Evolutionary conservation across 2,113 vertebrate genomes (phyloP).

Genomic region (Brachionichthys hirsutus): DNA sequence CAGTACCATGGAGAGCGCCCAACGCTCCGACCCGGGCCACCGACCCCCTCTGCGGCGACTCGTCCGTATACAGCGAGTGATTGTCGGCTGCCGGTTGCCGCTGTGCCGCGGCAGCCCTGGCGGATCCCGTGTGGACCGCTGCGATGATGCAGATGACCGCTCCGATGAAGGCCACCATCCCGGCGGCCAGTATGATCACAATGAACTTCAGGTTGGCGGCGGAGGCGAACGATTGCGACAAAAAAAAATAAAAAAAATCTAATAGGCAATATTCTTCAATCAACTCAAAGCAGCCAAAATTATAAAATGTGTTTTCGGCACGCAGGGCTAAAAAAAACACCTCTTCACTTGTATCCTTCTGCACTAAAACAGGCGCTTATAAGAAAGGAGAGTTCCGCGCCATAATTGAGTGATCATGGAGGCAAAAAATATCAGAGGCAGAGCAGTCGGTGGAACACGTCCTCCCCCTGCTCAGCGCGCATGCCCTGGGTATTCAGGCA

Average conservation of each 20-base stretch:
- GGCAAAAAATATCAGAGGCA: slow-evolving; percentile 35
- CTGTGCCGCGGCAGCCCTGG: slow-evolving; percentile 69
- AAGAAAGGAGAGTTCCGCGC: slow-evolving; percentile 36
- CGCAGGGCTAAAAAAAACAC: neutral
- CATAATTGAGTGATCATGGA: slow-evolving; percentile 60
- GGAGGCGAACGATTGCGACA: slow-evolving; percentile 46
- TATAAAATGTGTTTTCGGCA: neutral
- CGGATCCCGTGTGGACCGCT: slow-evolving; percentile 89
- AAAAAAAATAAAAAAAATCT: slow-evolving; percentile 47
- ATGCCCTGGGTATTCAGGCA: slow-evolving; percentile 48
- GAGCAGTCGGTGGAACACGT: slow-evolving; percentile 15
- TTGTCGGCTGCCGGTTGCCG: slow-evolving; percentile 77
- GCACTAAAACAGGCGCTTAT: neutral
- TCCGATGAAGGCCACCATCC: slow-evolving; percentile 97
- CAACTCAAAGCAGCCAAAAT: slow-evolving; percentile 8
- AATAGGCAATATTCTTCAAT: neutral
- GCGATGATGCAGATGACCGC: slow-evolving; percentile 98
- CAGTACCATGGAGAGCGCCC: slow-evolving; percentile 84
- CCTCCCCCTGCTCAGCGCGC: slow-evolving; percentile 59
- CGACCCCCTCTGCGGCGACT: slow-evolving; percentile 56
- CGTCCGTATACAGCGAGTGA: slow-evolving; percentile 77
- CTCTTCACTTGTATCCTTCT: slow-evolving; percentile 2
- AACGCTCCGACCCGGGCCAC: slow-evolving; percentile 73
- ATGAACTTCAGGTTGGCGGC: slow-evolving; percentile 98
- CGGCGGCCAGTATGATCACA: slow-evolving; percentile 93